phyloP scores from a whole-genome alignment of 37 sponge, comb jelly and placozoan genomes.

The Crambe crambe region DNA sequence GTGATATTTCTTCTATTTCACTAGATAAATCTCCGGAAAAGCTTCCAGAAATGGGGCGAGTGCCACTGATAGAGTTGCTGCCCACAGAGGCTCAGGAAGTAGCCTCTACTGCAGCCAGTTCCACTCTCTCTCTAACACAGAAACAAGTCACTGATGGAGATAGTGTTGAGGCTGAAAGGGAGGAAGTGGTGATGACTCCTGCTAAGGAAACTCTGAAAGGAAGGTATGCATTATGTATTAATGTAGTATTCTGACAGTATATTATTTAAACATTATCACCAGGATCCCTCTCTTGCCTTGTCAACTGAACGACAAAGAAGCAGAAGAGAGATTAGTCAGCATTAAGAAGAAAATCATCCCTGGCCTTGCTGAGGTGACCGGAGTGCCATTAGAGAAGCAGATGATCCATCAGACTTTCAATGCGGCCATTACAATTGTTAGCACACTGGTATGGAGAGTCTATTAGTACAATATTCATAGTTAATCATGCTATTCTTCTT shows the following conservation, averaged over 20 bases:
- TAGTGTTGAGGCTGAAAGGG: background rate
- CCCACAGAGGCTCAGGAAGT: slow-evolving; percentile 19
- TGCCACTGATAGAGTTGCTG: slow-evolving; percentile 43
- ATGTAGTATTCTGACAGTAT: background rate
- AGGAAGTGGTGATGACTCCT: background rate
- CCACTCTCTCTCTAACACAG: slow-evolving; percentile 5
- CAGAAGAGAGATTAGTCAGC: slow-evolving; percentile 29
- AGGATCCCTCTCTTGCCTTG: slow-evolving; percentile 37
- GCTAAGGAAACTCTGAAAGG: background rate
- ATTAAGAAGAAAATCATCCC: slow-evolving; percentile 3
- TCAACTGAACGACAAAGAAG: slow-evolving; percentile 24
- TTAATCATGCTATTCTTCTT: too few relatives aligned
- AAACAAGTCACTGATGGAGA: background rate
- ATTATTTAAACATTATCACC: background rate
- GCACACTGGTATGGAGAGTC: slow-evolving; percentile 24
- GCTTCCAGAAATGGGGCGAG: slow-evolving; percentile 26
- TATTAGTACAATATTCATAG: too few relatives aligned
- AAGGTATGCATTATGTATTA: slow-evolving; percentile 1
- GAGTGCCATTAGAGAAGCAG: slow-evolving; percentile 43
- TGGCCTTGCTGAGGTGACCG: slow-evolving; percentile 34
- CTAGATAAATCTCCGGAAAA: slow-evolving; percentile 15
- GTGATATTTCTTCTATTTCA: background rate
- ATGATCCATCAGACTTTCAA: slow-evolving; percentile 54
- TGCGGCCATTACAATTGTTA: slow-evolving; percentile 13
- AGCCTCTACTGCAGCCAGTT: slow-evolving; percentile 26